phyloP scores from a whole-genome alignment of 2,888 invertebrate species.

The Trichogramma evanescens region DNA sequence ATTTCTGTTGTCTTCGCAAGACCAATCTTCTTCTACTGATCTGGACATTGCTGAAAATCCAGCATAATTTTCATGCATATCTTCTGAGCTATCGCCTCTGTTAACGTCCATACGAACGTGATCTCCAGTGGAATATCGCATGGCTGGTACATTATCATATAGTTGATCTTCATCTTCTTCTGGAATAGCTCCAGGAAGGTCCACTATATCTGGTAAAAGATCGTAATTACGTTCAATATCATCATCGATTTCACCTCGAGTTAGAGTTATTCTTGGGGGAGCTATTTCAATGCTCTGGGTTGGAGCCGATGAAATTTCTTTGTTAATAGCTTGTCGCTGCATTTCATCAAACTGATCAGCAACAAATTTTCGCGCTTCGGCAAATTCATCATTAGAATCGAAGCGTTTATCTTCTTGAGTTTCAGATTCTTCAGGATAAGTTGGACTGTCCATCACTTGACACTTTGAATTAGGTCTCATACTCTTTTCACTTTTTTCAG shows the following conservation, averaged over 20 bases:
- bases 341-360: slow-evolving; percentile 41
- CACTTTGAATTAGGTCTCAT: slow-evolving; percentile 43
- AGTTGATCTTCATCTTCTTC: slow-evolving; percentile 42
- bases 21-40: slow-evolving; percentile 39
- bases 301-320: slow-evolving; percentile 20
- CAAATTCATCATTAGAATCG: slow-evolving; percentile 30
- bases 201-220: slow-evolving; percentile 27
- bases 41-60: slow-evolving; percentile 33
- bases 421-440: slow-evolving; percentile 16
- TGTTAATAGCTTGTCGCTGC: slow-evolving; percentile 29
- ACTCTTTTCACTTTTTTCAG: slow-evolving; percentile 42
- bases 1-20: slow-evolving; percentile 31
- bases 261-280: slow-evolving; percentile 37
- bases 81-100: slow-evolving; percentile 40
- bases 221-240: slow-evolving; percentile 37
- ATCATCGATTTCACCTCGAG: slow-evolving; percentile 36
- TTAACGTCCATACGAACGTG: slow-evolving; percentile 38
- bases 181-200: slow-evolving; percentile 38
- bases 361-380: slow-evolving; percentile 38
- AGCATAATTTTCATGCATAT: slow-evolving; percentile 43
- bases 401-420: slow-evolving; percentile 13
- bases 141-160: slow-evolving; percentile 44
- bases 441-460: slow-evolving; percentile 28
- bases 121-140: slow-evolving; percentile 39
- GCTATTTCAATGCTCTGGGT: slow-evolving; percentile 30